Percentiles rank a stretch among this genome's conserved stretches.
Conservation (phyloP, 2,888 invertebrate species). For the Eristalis pertinax region DNA sequence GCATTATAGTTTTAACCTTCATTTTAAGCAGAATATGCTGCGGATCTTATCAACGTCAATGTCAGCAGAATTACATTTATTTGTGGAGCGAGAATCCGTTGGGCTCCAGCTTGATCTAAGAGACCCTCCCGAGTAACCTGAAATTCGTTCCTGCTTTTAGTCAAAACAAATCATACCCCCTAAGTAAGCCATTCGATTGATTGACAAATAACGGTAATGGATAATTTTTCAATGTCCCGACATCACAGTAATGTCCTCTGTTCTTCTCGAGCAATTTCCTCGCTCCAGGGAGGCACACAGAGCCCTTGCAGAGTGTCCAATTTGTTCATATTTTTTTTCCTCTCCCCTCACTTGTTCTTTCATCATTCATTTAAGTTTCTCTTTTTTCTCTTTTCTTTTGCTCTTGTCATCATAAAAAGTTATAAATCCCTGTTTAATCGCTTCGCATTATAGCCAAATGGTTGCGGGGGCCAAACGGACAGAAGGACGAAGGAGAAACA, state of each 20-base stretch:
- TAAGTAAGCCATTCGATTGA: not conserved
- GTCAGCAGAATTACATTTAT: too few species aligned
- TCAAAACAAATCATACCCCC: not conserved
- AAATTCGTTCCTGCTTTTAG: not conserved
- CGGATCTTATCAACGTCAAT: too few species aligned
- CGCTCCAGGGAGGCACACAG: not conserved
- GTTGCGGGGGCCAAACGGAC: not conserved
- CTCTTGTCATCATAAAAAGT: conserved; percentile 29
- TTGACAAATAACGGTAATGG: conserved; percentile 21
- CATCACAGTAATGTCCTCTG: conserved; percentile 10
- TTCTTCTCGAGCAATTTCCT: not conserved
- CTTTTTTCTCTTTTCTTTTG: conserved; percentile 14
- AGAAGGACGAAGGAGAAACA: not conserved
- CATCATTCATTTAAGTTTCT: conserved; percentile 10
- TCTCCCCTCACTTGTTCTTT: not conserved
- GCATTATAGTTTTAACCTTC: too few species aligned
- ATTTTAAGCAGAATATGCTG: too few species aligned
- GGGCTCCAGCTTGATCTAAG: too few species aligned
- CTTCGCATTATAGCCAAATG: conserved; percentile 19
- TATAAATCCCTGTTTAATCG: conserved; percentile 39
- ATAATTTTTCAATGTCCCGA: conserved; percentile 50
- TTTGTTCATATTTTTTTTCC: not conserved
- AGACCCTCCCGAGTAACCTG: too few species aligned
- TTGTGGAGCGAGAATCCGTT: too few species aligned
- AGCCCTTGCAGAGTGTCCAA: conserved; percentile 23